Percentiles rank a stretch among this genome's conserved stretches.
phyloP scores from a whole-genome alignment of 2,797 vertebrate species.

The Delichon dasypus region DNA sequence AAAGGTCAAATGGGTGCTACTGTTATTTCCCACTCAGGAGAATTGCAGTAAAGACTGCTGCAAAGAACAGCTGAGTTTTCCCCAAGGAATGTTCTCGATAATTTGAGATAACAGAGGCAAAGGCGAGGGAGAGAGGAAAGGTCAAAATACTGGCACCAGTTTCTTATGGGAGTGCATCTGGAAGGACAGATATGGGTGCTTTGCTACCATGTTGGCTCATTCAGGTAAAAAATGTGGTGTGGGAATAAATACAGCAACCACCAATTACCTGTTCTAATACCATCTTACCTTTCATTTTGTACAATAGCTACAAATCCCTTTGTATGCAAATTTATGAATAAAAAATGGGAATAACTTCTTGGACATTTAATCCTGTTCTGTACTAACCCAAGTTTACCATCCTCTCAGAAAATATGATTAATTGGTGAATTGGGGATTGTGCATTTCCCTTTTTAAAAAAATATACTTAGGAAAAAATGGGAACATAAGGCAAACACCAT shows the following conservation, averaged over 20 bases:
- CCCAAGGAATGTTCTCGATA: constrained; percentile 43
- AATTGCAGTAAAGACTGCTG: constrained; percentile 46
- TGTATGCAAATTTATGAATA: background rate
- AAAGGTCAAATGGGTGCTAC: constrained; percentile 32
- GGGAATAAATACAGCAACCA: background rate
- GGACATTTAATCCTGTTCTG: background rate
- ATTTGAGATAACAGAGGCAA: constrained; percentile 53
- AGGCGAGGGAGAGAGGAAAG: constrained; percentile 33
- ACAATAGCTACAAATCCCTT: background rate
- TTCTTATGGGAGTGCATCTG: background rate
- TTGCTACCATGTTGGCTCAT: background rate
- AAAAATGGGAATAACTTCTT: background rate
- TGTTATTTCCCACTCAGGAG: constrained; percentile 20
- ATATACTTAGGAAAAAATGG: background rate
- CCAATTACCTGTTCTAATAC: background rate
- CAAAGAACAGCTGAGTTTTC: constrained; percentile 62
- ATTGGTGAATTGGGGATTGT: background rate
- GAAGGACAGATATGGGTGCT: background rate
- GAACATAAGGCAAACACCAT: background rate
- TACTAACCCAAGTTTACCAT: background rate
- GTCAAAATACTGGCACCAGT: constrained; percentile 24
- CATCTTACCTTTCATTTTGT: background rate
- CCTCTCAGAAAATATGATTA: background rate
- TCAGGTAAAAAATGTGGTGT: background rate
- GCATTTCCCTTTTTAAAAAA: background rate